Base-by-base conservation (phyloP, 2,888 invertebrate species). In the Cactoblastis cactorum region DNA sequence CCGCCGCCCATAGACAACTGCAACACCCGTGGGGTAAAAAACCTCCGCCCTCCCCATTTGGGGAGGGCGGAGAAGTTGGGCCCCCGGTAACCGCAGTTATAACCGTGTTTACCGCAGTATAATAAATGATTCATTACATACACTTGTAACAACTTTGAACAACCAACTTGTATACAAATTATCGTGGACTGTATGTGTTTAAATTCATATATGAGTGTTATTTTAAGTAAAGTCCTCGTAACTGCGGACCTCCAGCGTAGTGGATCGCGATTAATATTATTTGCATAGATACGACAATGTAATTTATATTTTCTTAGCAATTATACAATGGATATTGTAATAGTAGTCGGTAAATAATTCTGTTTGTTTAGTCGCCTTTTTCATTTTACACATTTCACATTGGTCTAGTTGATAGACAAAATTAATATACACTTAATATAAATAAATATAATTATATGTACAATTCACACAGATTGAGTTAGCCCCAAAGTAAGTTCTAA, bases 281-380 rank as follows among this genome's bases (percentile, higher is more conserved):
- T 46, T 34, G 12, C 45, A 46, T 46, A 34, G 8, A 46, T 12
- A 34, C 45, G 18, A 33, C 17, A 45, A 45, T 34, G 12, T 22
- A 22, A 4, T 22, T 28, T 46, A 34, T 18, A 34, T 34, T 19
- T 19, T 18, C 19, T 6, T n/a, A 6, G 33, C 34, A 46, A 46
- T 46, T 33, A 46, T n/a, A 28, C 3, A 34, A n/a, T 19, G 34
- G 34, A 19, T 34, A 46, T 18, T 12, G 45, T 33, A 46, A 46
- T 46, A 18, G 17, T 19, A 19, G 14, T 34, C 33, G 34, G 24
- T 41, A 24, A 41, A 41, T 41, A 24, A 9, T 14, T n/a, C 22
- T 18, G 9, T 24, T 22, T 41, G 24, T 12, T 41, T 24, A 28
- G 3, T n/a, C n/a, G n/a, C n/a, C 18, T 19, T 19, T 38, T 19